Evolutionary conservation across 2,797 vertebrate genomes (phyloP).

Genomic region (Picus viridis): DNA sequence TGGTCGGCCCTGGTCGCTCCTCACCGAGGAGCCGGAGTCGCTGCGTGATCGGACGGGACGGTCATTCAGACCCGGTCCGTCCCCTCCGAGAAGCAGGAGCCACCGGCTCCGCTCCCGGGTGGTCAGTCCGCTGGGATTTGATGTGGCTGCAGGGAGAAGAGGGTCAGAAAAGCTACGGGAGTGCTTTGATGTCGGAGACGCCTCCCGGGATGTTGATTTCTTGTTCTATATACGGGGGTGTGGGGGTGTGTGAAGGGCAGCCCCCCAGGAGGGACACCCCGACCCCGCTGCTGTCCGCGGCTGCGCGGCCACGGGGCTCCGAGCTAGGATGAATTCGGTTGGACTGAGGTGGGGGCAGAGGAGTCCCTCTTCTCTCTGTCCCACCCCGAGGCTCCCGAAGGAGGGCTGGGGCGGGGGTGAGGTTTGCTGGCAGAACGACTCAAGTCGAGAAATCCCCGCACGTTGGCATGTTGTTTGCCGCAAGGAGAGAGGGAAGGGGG

Average conservation of each 20-base stretch:
- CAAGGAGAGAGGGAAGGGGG: not conserved
- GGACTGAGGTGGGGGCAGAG: too few relatives aligned
- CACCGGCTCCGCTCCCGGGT: too few relatives aligned
- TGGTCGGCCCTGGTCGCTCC: not conserved
- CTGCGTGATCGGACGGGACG: not conserved
- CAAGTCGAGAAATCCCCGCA: not conserved
- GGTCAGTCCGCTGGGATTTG: not conserved
- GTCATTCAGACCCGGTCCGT: too few relatives aligned
- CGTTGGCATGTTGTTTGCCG: conserved; percentile 39
- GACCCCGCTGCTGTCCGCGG: not conserved
- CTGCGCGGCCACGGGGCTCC: not conserved
- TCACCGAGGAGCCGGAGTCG: not conserved
- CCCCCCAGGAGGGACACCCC: not conserved
- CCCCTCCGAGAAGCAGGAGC: too few relatives aligned
- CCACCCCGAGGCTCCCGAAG: not conserved
- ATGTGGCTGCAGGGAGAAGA: not conserved
- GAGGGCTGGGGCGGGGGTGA: not conserved
- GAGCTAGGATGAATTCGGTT: not conserved
- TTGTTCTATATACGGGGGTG: not conserved
- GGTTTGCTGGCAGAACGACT: not conserved
- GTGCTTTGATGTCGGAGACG: conserved; percentile 5
- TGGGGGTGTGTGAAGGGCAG: not conserved
- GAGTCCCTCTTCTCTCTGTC: not conserved
- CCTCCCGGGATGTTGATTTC: not conserved
- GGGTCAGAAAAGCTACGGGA: not conserved